A percentile compares a stretch with the other conserved stretches of the same genome.
Conservation (phyloP, 2,113 vertebrate genomes). For the Callipepla squamata region DNA sequence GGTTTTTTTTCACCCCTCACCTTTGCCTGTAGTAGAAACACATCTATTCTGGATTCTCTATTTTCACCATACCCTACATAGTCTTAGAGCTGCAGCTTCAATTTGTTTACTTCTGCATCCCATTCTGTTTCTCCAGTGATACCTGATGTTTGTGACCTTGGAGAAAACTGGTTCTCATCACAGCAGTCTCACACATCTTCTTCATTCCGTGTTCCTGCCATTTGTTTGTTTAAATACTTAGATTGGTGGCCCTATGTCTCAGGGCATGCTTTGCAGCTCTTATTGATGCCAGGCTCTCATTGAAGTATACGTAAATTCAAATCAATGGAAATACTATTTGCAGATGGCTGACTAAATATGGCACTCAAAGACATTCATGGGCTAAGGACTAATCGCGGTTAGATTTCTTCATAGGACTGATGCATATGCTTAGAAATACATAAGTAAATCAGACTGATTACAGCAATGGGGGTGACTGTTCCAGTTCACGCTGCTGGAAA, state of each 20-base stretch:
- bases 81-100: neutral
- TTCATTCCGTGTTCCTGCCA: neutral
- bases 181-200: neutral
- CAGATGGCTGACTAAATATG: neutral
- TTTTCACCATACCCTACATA: neutral
- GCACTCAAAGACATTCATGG: neutral
- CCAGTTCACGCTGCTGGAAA: neutral
- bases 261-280: neutral
- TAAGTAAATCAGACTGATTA: neutral
- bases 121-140: neutral
- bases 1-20: neutral
- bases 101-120: neutral
- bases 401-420: neutral
- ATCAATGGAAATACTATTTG: slow-evolving; percentile 14
- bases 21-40: neutral
- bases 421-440: neutral
- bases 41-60: neutral
- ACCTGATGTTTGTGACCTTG: neutral
- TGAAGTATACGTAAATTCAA: neutral
- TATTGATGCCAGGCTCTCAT: neutral
- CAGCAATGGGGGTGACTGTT: neutral
- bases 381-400: neutral
- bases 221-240: neutral
- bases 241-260: neutral
- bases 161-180: neutral